Evolutionary conservation across 2,888 invertebrate species (phyloP).

Genomic region (Formica aserva): DNA sequence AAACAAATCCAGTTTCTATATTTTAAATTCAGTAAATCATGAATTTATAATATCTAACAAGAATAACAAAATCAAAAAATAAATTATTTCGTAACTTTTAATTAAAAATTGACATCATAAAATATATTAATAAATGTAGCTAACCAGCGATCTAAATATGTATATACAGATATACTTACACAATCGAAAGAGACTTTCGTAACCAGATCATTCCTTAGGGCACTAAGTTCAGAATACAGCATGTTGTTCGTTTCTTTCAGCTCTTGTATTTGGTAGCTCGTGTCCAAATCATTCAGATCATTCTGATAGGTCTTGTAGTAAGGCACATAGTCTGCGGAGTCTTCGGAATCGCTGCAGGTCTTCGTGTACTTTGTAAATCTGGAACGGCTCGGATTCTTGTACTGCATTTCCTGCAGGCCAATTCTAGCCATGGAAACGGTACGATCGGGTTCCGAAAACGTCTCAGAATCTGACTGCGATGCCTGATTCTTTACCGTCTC

Average conservation of each 20-base stretch:
- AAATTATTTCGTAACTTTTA: not conserved
- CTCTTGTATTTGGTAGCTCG: slow-evolving; percentile 77
- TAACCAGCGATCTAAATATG: not conserved
- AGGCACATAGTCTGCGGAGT: slow-evolving; percentile 81
- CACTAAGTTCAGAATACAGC: slow-evolving; percentile 77
- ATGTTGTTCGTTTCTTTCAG: slow-evolving; percentile 80
- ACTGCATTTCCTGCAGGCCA: slow-evolving; percentile 87
- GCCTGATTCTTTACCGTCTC: slow-evolving; percentile 68
- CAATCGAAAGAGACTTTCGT: slow-evolving; percentile 71
- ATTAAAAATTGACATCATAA: not conserved
- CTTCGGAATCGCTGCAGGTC: slow-evolving; percentile 83
- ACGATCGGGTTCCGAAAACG: slow-evolving; percentile 95
- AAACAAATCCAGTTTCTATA: slow-evolving; percentile 45
- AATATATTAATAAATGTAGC: not conserved
- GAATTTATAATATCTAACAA: not conserved
- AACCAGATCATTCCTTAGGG: slow-evolving; percentile 77
- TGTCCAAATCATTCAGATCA: slow-evolving; percentile 78
- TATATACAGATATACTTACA: slow-evolving; percentile 69
- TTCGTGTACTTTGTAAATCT: slow-evolving; percentile 79
- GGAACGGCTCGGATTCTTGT: slow-evolving; percentile 72
- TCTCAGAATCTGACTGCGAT: slow-evolving; percentile 91
- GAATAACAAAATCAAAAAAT: not conserved
- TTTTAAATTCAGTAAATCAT: not conserved
- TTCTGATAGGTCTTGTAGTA: slow-evolving; percentile 78
- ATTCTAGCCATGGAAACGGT: slow-evolving; percentile 93